Evolutionary conservation across 2,113 vertebrate species (phyloP), one percentile per base, ranked within the genome.

Genomic region (Aegypius monachus): DNA sequence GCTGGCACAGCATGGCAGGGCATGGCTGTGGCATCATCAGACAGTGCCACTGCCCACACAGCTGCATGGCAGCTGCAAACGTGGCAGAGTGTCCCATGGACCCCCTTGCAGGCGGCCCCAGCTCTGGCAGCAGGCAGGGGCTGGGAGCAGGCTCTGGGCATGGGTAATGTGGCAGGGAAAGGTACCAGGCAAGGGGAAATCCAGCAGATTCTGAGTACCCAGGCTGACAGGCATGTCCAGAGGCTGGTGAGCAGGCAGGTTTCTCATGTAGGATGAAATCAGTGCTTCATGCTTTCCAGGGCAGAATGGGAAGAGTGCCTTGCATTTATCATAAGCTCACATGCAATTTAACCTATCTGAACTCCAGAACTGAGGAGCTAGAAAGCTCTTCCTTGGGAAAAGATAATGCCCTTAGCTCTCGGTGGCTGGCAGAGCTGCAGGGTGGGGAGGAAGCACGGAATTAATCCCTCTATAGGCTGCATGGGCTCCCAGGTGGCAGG

Each of bases 1-100:
- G 52, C 82, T 82, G 85, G 34, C 47, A 55, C 1, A 1, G 80
- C 80, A 81, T 0, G 0, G 75, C 65, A 48, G 0, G 1, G 55
- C 81, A 61, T 1, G 26, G 47, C 63, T 59, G 48, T 1, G 6
- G 31, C 62, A 31, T 55, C 15, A 34, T 12, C 85, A 56, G 50
- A 50, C 34, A 25, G 34, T 21, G 66, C 59, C 7, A 15, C 13
- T 38, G 78, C 48, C 63, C 77, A 13, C 13, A 26, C 0, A 3
- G 80, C 68, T 38, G 31, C 32, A 56, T 43, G 59, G 21, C 77
- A 72, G 48, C 77, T 85, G 47, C 70, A n/a, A 2, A 10, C 0
- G 2, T 25, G 40, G 10, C 77, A 55, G 27, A 1, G 20, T n/a
- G 21, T 43, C 63, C 63, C 13, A 5, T 0, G 7, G 40, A 18